These are phyloP conservation scores for Nomada fucata DNA, from an alignment of 2,888 invertebrate species.

Conservation along the genomic window DNA sequence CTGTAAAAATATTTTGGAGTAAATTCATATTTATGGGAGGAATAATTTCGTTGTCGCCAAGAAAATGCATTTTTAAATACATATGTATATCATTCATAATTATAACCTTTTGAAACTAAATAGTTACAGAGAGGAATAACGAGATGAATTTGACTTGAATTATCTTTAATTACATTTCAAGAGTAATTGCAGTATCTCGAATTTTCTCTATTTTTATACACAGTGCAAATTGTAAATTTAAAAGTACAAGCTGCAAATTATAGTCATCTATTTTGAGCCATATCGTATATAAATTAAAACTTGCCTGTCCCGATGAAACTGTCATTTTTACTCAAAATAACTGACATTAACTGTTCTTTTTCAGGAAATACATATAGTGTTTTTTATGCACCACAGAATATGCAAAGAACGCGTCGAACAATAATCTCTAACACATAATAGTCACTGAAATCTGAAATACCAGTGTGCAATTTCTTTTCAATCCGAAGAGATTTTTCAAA, in stretches of 20 bases:
- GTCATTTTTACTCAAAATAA: not conserved
- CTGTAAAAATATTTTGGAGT: no score
- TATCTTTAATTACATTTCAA: not conserved
- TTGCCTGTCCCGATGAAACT: not conserved
- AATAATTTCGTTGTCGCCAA: no score
- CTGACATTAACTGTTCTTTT: not conserved
- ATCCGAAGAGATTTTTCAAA: not conserved
- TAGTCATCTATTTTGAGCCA: not conserved
- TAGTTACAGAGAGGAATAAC: no score
- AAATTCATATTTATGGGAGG: no score
- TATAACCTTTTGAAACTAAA: no score
- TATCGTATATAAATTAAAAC: slow-evolving; percentile 7
- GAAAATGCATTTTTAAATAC: no score
- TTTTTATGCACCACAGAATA: not conserved
- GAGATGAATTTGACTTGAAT: no score
- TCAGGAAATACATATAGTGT: not conserved
- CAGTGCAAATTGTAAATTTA: no score
- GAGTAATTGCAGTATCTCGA: not conserved
- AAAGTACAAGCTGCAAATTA: not conserved
- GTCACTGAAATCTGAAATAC: not conserved
- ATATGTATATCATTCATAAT: no score
- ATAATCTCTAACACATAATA: not conserved
- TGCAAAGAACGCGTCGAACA: not conserved
- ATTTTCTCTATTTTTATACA: not conserved
- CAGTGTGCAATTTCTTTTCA: not conserved